Evolutionary conservation across 2,797 vertebrate genomes (phyloP), one percentile per base, ranked within the genome.

Genomic region (Halcyon chelicuti): DNA sequence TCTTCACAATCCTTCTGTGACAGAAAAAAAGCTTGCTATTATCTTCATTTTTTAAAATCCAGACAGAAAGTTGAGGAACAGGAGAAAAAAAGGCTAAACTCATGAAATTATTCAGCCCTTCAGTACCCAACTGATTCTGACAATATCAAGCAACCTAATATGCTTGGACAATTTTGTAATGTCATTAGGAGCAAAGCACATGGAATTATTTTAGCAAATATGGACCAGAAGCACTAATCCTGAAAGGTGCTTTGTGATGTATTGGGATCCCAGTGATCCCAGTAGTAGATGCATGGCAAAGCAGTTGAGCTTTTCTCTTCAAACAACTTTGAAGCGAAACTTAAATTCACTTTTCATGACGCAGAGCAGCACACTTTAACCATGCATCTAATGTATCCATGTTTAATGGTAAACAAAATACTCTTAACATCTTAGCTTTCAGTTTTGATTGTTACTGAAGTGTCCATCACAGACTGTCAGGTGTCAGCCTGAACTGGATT

Each of bases 301-400:
- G 23, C 4, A 93, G 7, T n/a, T 33, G 51, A 81, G 5, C 10
- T 61, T 88, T 44, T 18, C 8, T 54, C 33, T 78, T 65, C 25
- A 73, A 71, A 52, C 3, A 79, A 49, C 25, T 46, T 22, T 29
- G 7, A 96, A 78, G 5, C 33, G 26, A 55, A 88, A 66, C 33
- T 84, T 63, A 54, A 82, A 67, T 63, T 70, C 19, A 4, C 5
- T 23, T 73, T 78, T 84, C 20, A 7, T 29, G 12, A 31, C 46
- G n/a, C 39, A 74, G 28, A 68, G 12, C 15, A 51, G 33, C 71
- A 63, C 39, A 77, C 14, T 35, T 13, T 46, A 77, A 39, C 14
- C 10, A 20, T 16, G 7, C 28, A 39, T 16, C 25, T 63, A 52
- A 55, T 0, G 2, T 2, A 77, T 26, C 16, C 13, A 11, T 11